Percentiles rank a stretch among this genome's conserved stretches.
Evolutionary conservation across 2,888 invertebrate species (phyloP).

Genomic region (Patella ulyssiponensis): DNA sequence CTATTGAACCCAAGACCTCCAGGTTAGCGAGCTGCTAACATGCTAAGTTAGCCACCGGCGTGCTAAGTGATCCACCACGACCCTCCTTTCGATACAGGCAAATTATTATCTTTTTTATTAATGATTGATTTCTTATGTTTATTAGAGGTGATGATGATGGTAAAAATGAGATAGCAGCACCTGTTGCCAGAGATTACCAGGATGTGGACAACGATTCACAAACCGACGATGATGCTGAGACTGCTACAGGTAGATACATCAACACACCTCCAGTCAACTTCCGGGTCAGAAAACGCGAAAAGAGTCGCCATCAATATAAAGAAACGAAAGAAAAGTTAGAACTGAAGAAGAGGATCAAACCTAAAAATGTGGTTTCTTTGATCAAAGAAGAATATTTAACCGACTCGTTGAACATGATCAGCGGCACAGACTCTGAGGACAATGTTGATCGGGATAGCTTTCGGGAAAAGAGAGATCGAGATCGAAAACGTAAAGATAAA

Average conservation of each 20-base stretch:
- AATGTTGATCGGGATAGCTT: conserved; percentile 49
- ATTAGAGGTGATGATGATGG: background rate
- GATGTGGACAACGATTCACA: conserved; percentile 49
- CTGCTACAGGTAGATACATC: conserved; percentile 41
- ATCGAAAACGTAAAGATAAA: conserved; percentile 46
- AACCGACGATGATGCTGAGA: conserved; percentile 41
- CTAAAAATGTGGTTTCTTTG: conserved; percentile 42
- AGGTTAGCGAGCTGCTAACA: no score
- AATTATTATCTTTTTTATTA: no score
- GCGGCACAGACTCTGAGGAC: conserved; percentile 61
- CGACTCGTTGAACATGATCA: conserved; percentile 52
- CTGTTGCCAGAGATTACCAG: conserved; percentile 35
- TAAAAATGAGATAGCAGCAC: conserved; percentile 22
- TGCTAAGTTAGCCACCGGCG: no score
- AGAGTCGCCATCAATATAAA: conserved; percentile 39
- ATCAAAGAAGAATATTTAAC: conserved; percentile 58
- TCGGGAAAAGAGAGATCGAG: conserved; percentile 51
- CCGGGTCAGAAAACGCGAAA: conserved; percentile 51
- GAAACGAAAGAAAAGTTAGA: conserved; percentile 45
- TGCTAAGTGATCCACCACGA: no score
- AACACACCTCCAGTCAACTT: conserved; percentile 53
- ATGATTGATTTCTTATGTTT: background rate
- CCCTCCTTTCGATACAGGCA: no score
- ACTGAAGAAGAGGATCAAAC: conserved; percentile 34
- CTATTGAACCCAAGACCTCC: no score